Percentiles rank a stretch among this genome's conserved stretches.
These are phyloP conservation scores for Oxytorus armatus DNA, from an alignment of 2,888 invertebrate species.

Conservation along the genomic window DNA sequence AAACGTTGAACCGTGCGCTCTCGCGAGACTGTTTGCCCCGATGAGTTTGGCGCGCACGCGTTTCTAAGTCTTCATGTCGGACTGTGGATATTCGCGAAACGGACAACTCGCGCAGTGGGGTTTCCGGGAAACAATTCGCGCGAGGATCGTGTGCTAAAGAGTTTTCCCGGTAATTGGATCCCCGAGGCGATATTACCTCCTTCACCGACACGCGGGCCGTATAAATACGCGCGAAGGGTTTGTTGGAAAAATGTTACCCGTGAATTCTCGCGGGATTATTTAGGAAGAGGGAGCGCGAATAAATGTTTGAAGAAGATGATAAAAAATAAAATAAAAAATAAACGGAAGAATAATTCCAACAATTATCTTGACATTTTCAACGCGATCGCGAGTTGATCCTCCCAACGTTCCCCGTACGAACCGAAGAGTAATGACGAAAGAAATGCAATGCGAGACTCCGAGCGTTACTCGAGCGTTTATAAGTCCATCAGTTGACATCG, in stretches of 20 bases:
- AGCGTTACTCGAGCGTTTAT: constrained; percentile 18
- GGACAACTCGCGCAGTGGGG: neutral
- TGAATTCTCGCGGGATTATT: constrained; percentile 17
- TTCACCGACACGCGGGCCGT: constrained; percentile 21
- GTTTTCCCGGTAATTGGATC: constrained; percentile 49
- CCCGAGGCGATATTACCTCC: constrained; percentile 28
- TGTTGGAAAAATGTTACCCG: constrained; percentile 27
- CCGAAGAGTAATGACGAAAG: neutral
- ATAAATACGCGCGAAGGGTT: constrained; percentile 8
- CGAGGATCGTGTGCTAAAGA: constrained; percentile 24
- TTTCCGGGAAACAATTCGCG: constrained; percentile 36
- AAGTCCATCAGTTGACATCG: constrained; percentile 27
- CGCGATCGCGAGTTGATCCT: constrained; percentile 8
- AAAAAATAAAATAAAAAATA: too few species aligned
- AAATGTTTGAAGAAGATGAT: too few species aligned
- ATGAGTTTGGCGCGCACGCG: neutral
- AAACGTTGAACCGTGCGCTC: neutral
- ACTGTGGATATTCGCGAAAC: constrained; percentile 13
- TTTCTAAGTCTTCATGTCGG: constrained; percentile 15
- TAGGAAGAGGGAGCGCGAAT: neutral
- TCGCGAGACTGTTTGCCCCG: too few species aligned
- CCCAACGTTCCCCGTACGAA: neutral
- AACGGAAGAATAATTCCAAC: constrained; percentile 24
- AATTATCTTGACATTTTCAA: constrained; percentile 32
- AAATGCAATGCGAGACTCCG: neutral